Percentiles rank a stretch among this genome's conserved stretches.
Evolutionary conservation across 2,113 vertebrate species (phyloP).

Genomic region (Rousettus leschenaultii): DNA sequence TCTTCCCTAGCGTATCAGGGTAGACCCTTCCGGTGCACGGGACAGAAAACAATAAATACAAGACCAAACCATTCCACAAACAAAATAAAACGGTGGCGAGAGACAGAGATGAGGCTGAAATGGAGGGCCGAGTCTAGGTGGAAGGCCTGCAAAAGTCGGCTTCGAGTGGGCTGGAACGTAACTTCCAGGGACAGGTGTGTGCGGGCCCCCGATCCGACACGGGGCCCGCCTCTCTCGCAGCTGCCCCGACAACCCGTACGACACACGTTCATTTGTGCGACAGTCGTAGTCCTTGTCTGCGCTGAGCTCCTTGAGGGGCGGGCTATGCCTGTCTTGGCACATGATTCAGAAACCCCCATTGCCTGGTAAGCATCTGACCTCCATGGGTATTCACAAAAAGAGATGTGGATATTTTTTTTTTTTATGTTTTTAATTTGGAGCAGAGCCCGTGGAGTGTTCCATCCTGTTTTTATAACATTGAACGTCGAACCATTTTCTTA

Average conservation of each 20-base stretch:
- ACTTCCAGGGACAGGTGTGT: not conserved
- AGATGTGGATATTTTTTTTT: not conserved
- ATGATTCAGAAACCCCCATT: not conserved
- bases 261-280: not conserved
- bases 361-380: too few relatives aligned
- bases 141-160: not conserved
- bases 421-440: not conserved
- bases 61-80: not conserved
- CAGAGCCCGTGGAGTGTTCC: not conserved
- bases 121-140: rapidly evolving
- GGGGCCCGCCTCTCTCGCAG: not conserved
- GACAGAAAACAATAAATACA: not conserved
- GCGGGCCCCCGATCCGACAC: rapidly evolving
- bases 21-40: not conserved
- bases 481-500: not conserved
- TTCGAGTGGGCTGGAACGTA: not conserved
- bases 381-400: not conserved
- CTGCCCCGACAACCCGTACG: rapidly evolving
- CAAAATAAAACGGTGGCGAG: not conserved
- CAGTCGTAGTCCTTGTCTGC: not conserved
- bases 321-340: not conserved
- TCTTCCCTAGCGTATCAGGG: not conserved
- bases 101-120: not conserved
- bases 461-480: not conserved
- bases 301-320: not conserved